Base-by-base conservation (phyloP, 2,888 invertebrate genomes). In the Hydrotaea cyrtoneurina region DNA sequence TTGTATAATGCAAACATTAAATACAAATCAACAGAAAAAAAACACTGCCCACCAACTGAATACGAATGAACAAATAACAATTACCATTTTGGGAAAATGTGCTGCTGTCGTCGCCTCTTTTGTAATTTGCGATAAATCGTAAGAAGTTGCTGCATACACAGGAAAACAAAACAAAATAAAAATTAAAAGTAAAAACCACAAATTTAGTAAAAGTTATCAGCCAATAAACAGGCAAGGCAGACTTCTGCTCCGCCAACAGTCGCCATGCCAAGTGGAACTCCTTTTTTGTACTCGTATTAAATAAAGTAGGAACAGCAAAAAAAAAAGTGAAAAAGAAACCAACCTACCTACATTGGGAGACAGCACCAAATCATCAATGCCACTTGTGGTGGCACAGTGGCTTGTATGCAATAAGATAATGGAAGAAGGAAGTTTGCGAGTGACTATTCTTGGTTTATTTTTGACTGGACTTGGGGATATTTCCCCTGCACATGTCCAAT, bases 161-260 rank as follows among this genome's bases (percentile, higher is more conserved):
- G 8, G 8, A 36, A 36, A 36, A 53, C 71, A 46, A 71, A 64
- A n/a, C 10, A 43, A 43, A 43, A 43, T 39, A 15, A 19, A 62
- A 59, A 26, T n/a, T 36, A 66, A 78, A 84, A 81, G 74, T 76
- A 76, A 80, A 59, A 85, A 79, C 62, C 79, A 50, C 64, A 77
- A 80, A 73, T 71, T 77, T 74, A 80, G 82, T 77, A 79, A 85
- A 85, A 85, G 85, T 82, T 80, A 76, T 74, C 69, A 69, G 23
- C 19, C 23, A 31, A 31, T 8, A 46, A 15, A 43, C 31, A 23
- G 69, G 15, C 23, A n/a, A 2, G 69, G 46, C 69, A 46, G 69
- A 23, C 23, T 26, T 23, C 26, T 26, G 15, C 43, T 21, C 23
- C 43, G 31, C 36, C 66, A 43, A 17, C 66, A 23, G 46, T 1